These are phyloP conservation scores for Macrocentrus cingulum DNA, from an alignment of 1,140 invertebrate species.

Conservation along the genomic window DNA sequence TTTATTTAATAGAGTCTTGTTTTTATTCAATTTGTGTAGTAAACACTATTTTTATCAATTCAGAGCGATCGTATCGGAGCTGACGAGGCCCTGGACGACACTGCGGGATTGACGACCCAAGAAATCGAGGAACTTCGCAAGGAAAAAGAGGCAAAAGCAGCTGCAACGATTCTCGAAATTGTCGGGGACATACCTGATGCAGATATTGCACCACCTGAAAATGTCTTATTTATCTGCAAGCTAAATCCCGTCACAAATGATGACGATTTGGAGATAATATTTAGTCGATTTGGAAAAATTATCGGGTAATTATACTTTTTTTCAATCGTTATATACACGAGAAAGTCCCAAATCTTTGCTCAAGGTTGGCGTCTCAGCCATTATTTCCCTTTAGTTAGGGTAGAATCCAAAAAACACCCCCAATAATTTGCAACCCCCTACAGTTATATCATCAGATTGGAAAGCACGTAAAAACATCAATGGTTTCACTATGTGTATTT, in stretches of 20 bases:
- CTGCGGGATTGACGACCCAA: conserved; percentile 76
- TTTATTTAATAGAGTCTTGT: conserved; percentile 14
- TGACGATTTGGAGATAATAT: conserved; percentile 97
- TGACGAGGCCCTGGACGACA: conserved; percentile 94
- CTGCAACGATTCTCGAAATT: conserved; percentile 97
- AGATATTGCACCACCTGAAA: conserved; percentile 97
- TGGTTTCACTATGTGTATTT: too few species aligned
- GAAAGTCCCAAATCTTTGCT: too few species aligned
- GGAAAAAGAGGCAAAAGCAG: conserved; percentile 91
- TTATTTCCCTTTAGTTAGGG: too few species aligned
- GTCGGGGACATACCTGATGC: conserved; percentile 97
- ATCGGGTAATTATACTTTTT: conserved; percentile 61
- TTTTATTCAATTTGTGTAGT: too few species aligned
- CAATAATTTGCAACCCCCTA: too few species aligned
- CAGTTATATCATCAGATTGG: too few species aligned
- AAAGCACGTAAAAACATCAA: too few species aligned
- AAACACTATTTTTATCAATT: conserved; percentile 35
- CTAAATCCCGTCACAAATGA: conserved; percentile 99
- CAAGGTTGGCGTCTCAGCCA: too few species aligned
- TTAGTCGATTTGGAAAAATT: conserved; percentile 94
- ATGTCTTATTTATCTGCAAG: conserved; percentile 99
- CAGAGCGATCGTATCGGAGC: conserved; percentile 87
- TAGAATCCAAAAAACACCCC: too few species aligned
- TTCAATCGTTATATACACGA: too few species aligned
- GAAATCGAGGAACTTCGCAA: conserved; percentile 88